Evolutionary conservation across 1,140 invertebrate species (phyloP).

Genomic region (Coptotermes formosanus): DNA sequence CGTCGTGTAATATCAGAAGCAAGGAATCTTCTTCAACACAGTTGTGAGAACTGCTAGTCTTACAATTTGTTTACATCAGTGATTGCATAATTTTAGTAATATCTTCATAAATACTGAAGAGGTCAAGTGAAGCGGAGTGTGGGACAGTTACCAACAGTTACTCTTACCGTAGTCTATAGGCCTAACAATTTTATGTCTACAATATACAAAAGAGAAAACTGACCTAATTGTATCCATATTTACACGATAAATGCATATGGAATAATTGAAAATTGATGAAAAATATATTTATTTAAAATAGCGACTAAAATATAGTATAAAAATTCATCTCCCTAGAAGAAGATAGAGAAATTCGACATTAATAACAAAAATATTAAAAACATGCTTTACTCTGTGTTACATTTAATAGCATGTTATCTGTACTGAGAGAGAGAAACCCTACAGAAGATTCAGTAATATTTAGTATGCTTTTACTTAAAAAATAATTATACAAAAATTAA

Average conservation of each 20-base stretch:
- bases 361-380: not conserved
- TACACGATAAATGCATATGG: not conserved
- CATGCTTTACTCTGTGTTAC: too few species aligned
- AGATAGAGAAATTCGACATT: not conserved
- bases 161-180: not conserved
- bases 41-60: too few species aligned
- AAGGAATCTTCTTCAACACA: too few species aligned
- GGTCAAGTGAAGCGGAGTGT: not conserved
- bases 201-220: not conserved
- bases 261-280: not conserved
- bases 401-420: too few species aligned
- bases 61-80: too few species aligned
- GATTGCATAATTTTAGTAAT: not conserved
- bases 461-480: too few species aligned
- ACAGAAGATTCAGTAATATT: too few species aligned
- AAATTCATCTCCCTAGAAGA: not conserved
- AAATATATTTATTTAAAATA: not conserved
- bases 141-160: not conserved
- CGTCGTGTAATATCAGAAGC: too few species aligned
- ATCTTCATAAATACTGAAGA: not conserved
- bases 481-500: too few species aligned
- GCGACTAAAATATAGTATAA: not conserved
- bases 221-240: not conserved
- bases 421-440: too few species aligned
- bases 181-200: not conserved